Percentiles rank a stretch among this genome's conserved stretches.
Evolutionary conservation across 1,140 invertebrate genomes (phyloP).

Genomic region (Heliconius congener): DNA sequence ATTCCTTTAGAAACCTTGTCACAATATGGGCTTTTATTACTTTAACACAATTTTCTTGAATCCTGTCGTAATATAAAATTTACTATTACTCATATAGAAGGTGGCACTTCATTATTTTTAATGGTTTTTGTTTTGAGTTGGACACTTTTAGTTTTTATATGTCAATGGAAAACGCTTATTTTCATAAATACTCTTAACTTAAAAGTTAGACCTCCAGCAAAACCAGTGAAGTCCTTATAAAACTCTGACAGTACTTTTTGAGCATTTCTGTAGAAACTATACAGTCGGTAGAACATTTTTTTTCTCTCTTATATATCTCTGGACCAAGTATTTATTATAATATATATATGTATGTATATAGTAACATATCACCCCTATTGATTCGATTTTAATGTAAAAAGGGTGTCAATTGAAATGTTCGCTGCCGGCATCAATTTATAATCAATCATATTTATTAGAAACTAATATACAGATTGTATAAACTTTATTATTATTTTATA

Average conservation of each 20-base stretch:
- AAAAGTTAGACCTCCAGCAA: too few relatives aligned
- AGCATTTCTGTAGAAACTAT: too few relatives aligned
- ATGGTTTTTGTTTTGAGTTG: background rate
- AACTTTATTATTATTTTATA: too few relatives aligned
- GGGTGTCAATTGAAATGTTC: background rate
- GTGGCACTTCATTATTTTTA: background rate
- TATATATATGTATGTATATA: background rate
- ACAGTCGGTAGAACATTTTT: too few relatives aligned
- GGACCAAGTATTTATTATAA: background rate
- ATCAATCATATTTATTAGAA: background rate
- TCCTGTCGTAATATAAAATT: background rate
- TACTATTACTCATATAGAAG: background rate
- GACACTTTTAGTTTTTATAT: too few relatives aligned
- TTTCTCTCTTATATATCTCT: too few relatives aligned
- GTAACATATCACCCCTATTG: background rate
- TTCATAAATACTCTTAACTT: too few relatives aligned
- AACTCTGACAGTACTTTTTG: too few relatives aligned
- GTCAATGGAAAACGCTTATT: too few relatives aligned
- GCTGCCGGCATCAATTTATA: background rate
- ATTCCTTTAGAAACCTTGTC: slow-evolving; percentile 9
- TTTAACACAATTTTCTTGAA: background rate
- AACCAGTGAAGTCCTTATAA: too few relatives aligned
- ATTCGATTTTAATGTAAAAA: background rate
- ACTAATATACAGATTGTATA: too few relatives aligned
- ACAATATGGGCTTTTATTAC: slow-evolving; percentile 8